Conservation (phyloP, 2,797 vertebrate species). For the Centropyge bicolor region DNA sequence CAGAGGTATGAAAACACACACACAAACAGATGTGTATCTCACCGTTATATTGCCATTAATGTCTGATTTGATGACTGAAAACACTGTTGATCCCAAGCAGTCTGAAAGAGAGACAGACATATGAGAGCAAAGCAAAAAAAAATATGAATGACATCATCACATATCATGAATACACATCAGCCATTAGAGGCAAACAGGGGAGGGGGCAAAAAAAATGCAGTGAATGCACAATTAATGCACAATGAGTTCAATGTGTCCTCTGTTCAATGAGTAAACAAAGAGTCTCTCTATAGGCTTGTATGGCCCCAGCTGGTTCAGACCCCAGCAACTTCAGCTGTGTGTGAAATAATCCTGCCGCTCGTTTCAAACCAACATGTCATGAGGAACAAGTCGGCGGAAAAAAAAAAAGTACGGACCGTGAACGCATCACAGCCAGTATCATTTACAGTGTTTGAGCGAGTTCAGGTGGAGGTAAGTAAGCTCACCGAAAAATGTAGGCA, state of each 20-base stretch:
- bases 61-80: constrained; percentile 93
- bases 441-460: background rate
- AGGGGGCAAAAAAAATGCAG: background rate
- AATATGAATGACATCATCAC: constrained; percentile 67
- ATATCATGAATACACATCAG: constrained; percentile 8
- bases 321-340: constrained; percentile 3
- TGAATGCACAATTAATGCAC: constrained; percentile 57
- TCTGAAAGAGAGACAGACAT: constrained; percentile 84
- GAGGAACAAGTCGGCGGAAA: constrained; percentile 16
- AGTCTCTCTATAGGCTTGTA: constrained; percentile 54
- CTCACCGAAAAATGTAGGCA: constrained; percentile 96
- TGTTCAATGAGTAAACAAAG: constrained; percentile 67
- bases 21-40: constrained; percentile 17
- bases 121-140: constrained; percentile 60
- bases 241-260: constrained; percentile 64
- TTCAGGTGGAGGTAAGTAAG: constrained; percentile 13
- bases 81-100: constrained; percentile 93
- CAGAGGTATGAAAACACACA: constrained; percentile 10
- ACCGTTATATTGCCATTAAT: constrained; percentile 95
- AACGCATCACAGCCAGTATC: no score
- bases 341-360: background rate
- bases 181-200: background rate
- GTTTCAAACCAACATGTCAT: constrained; percentile 1
- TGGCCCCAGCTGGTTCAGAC: constrained; percentile 19
- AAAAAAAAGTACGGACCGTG: background rate